A percentile compares a stretch with the other conserved stretches of the same genome.
phyloP scores from a whole-genome alignment of 2,797 vertebrate species.

The Coregonus suidteri region DNA sequence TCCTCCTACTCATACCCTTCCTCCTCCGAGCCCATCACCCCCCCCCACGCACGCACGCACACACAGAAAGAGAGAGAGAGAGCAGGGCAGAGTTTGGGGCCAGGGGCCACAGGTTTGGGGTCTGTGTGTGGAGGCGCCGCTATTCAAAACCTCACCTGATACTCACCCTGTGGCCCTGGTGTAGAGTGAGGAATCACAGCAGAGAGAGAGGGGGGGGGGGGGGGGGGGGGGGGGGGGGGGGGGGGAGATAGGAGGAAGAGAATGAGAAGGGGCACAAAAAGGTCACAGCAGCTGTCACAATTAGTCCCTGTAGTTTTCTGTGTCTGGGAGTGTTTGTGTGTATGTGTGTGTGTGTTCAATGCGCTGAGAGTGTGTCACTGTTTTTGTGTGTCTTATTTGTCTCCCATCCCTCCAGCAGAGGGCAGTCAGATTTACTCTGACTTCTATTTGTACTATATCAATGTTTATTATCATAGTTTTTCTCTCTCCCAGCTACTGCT shows the following conservation, averaged over 20 bases:
- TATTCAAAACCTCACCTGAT: constrained; percentile 85
- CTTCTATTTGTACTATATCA: constrained; percentile 12
- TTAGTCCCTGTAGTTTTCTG: constrained; percentile 9
- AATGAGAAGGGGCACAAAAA: background rate
- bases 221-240: constrained; percentile 21
- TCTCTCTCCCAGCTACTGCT: background rate
- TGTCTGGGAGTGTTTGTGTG: constrained; percentile 6
- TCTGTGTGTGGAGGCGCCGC: constrained; percentile 71
- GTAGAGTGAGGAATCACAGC: constrained; percentile 79
- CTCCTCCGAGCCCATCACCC: background rate
- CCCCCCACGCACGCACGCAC: background rate
- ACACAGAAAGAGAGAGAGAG: background rate
- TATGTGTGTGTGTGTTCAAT: constrained; percentile 1
- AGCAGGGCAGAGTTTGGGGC: constrained; percentile 52
- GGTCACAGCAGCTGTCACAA: constrained; percentile 64
- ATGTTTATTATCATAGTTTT: background rate
- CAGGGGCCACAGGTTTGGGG: constrained; percentile 71
- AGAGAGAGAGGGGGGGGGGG: constrained; percentile 35
- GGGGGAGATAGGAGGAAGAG: constrained; percentile 17
- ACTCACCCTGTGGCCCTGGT: constrained; percentile 77
- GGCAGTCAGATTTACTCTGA: constrained; percentile 65
- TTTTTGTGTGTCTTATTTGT: background rate
- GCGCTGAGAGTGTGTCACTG: background rate
- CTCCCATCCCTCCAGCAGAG: constrained; percentile 69
- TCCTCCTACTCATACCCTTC: background rate